Base-by-base conservation (phyloP, 37 sponge, comb jelly and placozoan genomes). In the Theonella swinhoei region DNA sequence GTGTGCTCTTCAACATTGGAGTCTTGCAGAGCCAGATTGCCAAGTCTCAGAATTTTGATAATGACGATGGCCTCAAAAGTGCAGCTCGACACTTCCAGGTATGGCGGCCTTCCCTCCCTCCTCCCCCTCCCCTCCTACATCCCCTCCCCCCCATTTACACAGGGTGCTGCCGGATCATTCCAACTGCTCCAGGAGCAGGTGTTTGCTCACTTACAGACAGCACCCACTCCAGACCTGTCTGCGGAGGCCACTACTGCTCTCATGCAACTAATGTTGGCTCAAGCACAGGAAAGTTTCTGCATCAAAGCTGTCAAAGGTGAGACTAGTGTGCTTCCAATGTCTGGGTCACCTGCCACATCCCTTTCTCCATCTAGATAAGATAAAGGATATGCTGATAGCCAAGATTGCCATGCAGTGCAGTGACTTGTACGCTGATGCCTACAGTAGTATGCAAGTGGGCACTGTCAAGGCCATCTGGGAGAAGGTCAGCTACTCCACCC, bases 31-130 rank as follows among this genome's bases (percentile, higher is more conserved):
- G 89, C 0, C 94, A 94, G 69, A 87, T 98, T 23, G 99, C 93
- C 3, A 93, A 92, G 70, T 79, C 87, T 23, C 99, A 98, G 71
- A 96, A 98, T 77, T 89, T 95, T 77, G 95, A 95, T 60, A 84
- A 79, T 29, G 96, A 95, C 68, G 98, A 95, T 23, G 98, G 98
- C 30, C 73, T 95, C 37, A 95, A 98, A 77, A 58, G 80, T 42
- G 96, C 98, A 39, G 91, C 89, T 36, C 93, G 91, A 65, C 81
- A 93, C 82, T 98, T 95, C 75, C 98, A 94, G 86, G 96, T 93
- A 32, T 43, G 61, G 33, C 25, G 32, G 30, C 25, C 54, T 75
- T 33, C 36, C 24, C 72, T 67, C 33, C 68, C 29, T 9, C 17
- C 33, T 67, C 33, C 20, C 8, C 54, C 14, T 47, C 54, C 8